phyloP scores from a whole-genome alignment of 2,888 invertebrate genomes.

The Panzeria rudis region DNA sequence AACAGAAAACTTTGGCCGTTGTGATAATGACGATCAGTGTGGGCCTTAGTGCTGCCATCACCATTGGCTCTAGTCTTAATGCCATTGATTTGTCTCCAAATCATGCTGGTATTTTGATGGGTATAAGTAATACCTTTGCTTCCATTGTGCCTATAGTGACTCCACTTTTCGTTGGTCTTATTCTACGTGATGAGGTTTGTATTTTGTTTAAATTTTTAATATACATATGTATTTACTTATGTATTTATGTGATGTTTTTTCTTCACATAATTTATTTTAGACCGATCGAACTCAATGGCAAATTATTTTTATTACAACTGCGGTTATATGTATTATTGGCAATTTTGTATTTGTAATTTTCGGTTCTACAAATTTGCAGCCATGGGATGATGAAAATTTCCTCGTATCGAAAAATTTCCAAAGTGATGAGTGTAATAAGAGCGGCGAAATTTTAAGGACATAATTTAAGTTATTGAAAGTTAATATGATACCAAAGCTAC shows the following conservation, averaged over 20 bases:
- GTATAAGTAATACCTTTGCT: conserved; percentile 87
- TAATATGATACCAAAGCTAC: too few relatives aligned
- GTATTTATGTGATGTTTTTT: background rate
- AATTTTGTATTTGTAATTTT: conserved; percentile 85
- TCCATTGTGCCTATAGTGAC: conserved; percentile 87
- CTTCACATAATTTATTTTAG: conserved; percentile 69
- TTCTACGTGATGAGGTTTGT: conserved; percentile 86
- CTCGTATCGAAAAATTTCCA: background rate
- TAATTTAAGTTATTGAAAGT: too few relatives aligned
- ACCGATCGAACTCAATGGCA: conserved; percentile 84
- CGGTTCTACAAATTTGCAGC: conserved; percentile 85
- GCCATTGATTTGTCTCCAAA: conserved; percentile 89
- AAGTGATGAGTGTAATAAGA: too few relatives aligned
- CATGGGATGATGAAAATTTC: conserved; percentile 84
- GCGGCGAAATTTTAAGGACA: too few relatives aligned
- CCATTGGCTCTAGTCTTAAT: conserved; percentile 87
- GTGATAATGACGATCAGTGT: conserved; percentile 86
- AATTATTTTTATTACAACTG: conserved; percentile 85
- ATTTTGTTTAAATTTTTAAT: background rate
- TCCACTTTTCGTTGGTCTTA: conserved; percentile 85
- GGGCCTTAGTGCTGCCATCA: conserved; percentile 85
- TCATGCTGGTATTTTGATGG: conserved; percentile 89
- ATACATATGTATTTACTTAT: too few relatives aligned
- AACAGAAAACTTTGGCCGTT: conserved; percentile 81
- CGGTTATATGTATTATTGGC: conserved; percentile 83